Base-by-base conservation (phyloP, 2,888 invertebrate genomes). In the Tortricodes alternella region DNA sequence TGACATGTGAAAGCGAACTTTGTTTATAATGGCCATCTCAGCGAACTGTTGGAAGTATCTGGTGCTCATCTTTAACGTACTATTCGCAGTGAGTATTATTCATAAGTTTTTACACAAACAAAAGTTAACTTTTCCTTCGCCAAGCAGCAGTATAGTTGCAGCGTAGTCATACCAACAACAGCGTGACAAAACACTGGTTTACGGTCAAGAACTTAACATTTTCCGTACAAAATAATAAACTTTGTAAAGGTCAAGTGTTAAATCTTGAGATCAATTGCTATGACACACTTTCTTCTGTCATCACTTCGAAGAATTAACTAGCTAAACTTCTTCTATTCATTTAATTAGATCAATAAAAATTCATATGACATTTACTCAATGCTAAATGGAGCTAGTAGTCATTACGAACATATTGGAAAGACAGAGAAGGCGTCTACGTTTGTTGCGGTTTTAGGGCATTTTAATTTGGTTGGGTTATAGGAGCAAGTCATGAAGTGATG, bases 41-140 rank as follows among this genome's bases (percentile, higher is more conserved):
- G 83, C 89, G 56, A 90, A 86, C 71, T 89, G 90, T 70, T 90
- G 90, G 88, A 89, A 90, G 80, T 90, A 90, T 76, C 76, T 91
- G 18, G 89, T 91, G 70, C 69, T 91, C 70, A 83, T 82, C 63
- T 91, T 87, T 78, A 90, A 91, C 64, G 74, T 89, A 37, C 69
- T 91, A 64, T 89, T 91, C 69, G 90, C 85, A 53, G 91, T 91
- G 66, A 90, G 91, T 87, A 72, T 34, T 58, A 50, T 49, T 49
- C 39, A 49, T 53, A 46, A 44, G 46, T 53, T 52, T 35, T 46
- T 18, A 51, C 16, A 21, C 16, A 50, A 50, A 55, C 32, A 29
- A 27, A 29, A 34, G 41, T n/a, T 48, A 48, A 55, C 19, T 50
- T 37, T 29, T 43, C 29, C 32, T 41, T n/a, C n/a, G n/a, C n/a